Evolutionary conservation across 2,113 vertebrate species (phyloP).

Genomic region (Scalopus aquaticus): DNA sequence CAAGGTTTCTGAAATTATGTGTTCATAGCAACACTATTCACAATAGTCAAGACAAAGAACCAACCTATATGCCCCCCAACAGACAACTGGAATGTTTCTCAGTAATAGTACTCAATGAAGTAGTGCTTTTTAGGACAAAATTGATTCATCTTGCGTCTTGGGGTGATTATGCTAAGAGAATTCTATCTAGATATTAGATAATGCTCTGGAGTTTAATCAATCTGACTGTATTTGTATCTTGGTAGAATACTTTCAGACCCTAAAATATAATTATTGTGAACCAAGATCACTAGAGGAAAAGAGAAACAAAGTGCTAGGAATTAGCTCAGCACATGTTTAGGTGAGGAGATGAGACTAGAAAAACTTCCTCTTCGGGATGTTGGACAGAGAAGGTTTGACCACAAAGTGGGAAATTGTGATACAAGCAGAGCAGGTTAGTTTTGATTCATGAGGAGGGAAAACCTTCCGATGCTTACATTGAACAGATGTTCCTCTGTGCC

Average conservation of each 20-base stretch:
- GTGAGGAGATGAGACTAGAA: background rate
- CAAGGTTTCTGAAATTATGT: too few species aligned
- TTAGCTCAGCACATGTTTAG: background rate
- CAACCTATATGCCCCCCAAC: too few species aligned
- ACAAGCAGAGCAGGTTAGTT: background rate
- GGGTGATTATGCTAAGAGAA: background rate
- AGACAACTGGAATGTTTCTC: too few species aligned
- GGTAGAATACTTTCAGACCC: background rate
- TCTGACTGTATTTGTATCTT: background rate
- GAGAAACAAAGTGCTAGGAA: too few species aligned
- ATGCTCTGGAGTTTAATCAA: background rate
- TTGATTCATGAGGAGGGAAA: background rate
- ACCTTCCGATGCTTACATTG: background rate
- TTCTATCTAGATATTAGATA: background rate
- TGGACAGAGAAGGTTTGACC: background rate
- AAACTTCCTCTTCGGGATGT: background rate
- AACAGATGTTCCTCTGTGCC: background rate
- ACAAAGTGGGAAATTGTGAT: too few species aligned
- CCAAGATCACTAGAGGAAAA: background rate
- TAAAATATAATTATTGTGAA: background rate
- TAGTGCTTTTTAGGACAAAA: too few species aligned
- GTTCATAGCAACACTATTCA: too few species aligned
- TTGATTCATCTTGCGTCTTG: too few species aligned
- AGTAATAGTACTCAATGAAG: too few species aligned
- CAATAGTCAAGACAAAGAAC: too few species aligned